phyloP scores from a whole-genome alignment of 2,797 vertebrate genomes.

The Peromyscus melanophrys region DNA sequence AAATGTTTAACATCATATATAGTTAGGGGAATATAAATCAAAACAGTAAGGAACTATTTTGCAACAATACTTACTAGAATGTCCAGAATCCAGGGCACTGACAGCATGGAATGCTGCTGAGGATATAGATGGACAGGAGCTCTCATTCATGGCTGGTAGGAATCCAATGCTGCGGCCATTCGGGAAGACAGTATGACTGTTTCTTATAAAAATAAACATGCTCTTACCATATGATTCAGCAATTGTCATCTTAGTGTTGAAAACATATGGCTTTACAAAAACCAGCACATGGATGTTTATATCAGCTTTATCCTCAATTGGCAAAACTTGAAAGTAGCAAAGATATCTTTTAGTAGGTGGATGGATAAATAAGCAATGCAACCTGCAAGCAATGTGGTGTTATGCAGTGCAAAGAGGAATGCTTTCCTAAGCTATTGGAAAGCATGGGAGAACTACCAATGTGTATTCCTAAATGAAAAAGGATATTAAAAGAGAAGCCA shows the following conservation, averaged over 20 bases:
- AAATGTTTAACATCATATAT: background rate
- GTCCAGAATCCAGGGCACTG: background rate
- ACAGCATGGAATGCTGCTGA: background rate
- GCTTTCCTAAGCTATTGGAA: background rate
- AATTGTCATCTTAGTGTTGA: background rate
- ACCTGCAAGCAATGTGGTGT: background rate
- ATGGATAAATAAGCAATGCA: background rate
- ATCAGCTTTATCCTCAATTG: conserved; percentile 18
- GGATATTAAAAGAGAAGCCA: background rate
- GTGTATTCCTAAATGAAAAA: background rate
- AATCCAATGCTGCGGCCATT: background rate
- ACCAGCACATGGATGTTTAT: background rate
- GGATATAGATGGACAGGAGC: background rate
- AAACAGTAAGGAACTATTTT: background rate
- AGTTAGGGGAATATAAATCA: background rate
- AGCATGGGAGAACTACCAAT: background rate
- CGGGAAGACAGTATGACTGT: background rate
- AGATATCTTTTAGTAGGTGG: background rate
- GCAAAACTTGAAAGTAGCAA: background rate
- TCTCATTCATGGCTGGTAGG: background rate
- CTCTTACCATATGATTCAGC: background rate
- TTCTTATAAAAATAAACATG: background rate
- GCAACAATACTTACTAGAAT: background rate
- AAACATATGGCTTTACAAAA: background rate
- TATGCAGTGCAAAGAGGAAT: background rate